Conservation (phyloP, 2,797 vertebrate genomes). For the Agapornis canus region DNA sequence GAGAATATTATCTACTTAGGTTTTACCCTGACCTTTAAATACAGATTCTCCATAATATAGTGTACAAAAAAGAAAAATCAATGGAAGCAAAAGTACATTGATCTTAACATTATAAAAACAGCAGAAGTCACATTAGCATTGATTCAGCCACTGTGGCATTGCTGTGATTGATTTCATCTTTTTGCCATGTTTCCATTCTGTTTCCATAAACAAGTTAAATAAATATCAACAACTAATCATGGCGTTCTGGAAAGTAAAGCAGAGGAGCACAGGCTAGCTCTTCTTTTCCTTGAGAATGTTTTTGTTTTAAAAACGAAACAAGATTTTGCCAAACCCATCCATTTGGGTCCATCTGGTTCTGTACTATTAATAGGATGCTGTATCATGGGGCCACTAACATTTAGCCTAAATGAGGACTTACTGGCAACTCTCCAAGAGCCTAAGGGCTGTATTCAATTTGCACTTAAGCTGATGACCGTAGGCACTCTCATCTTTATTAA, state of each 20-base stretch:
- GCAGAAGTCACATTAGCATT: neutral
- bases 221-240: neutral
- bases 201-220: neutral
- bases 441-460: constrained; percentile 41
- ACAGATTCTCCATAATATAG: neutral
- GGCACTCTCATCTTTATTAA: constrained; percentile 28
- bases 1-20: neutral
- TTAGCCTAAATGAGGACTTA: neutral
- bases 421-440: constrained; percentile 46
- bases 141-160: neutral
- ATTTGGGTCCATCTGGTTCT: constrained; percentile 47
- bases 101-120: constrained; percentile 37
- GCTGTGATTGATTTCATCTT: neutral
- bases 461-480: constrained; percentile 31
- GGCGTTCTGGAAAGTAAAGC: neutral
- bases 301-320: neutral
- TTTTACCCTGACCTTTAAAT: neutral
- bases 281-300: neutral
- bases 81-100: constrained; percentile 8
- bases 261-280: neutral
- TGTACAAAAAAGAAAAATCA: constrained; percentile 18
- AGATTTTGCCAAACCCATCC: constrained; percentile 15
- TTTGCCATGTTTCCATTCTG: neutral
- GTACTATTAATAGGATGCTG: neutral
- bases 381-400: constrained; percentile 38